Evolutionary conservation across 2,888 invertebrate species (phyloP), one percentile per base, ranked within the genome.

Genomic region (Dasysyrphus tricinctus): DNA sequence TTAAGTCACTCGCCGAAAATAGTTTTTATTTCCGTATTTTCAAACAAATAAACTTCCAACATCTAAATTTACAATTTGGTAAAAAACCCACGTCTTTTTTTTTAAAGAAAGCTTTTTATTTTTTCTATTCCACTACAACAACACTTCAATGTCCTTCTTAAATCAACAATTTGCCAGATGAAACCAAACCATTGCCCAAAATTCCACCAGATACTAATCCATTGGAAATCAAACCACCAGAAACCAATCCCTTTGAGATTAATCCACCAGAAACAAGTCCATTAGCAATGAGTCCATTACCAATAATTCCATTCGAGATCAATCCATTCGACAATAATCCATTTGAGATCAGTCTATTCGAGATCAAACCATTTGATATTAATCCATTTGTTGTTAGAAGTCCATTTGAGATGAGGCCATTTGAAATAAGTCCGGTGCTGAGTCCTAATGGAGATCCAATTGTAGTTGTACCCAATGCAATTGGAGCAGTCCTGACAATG

Each of bases 401-500:
- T 11, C 75, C 75, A 76, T 75, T 65, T 0, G 73, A 59, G 12
- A 83, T 32, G 11, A 81, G 16, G 7, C 76, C 76, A 63, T 42
- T 65, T 0, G 61, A 39, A 32, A 80, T n/a, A n/a, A 82, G 4
- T 34, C 81, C 81, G 14, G 59, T 19, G n/a, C 57, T 51, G 0
- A 84, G 14, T 7, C 63, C 24, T n/a, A 77, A 19, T 34, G 80
- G 76, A 3, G 84, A 57, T 32, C 42, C 65, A 57, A 69, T 70
- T 3, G 73, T 57, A 14, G 73, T 65, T 29, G 73, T 11, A 12
- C 57, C 59, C 44, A 70, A 76, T 5, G 77, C 11, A 67, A 79
- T 54, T 34, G 78, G 78, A 5, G 70, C 47, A 39, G 59, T 42
- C n/a, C 65, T 37, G 1, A 73, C 29, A 37, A 83, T 67, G 29